These are phyloP conservation scores for Nyctalus aviator DNA, from an alignment of 2,797 vertebrate species.

Conservation along the genomic window DNA sequence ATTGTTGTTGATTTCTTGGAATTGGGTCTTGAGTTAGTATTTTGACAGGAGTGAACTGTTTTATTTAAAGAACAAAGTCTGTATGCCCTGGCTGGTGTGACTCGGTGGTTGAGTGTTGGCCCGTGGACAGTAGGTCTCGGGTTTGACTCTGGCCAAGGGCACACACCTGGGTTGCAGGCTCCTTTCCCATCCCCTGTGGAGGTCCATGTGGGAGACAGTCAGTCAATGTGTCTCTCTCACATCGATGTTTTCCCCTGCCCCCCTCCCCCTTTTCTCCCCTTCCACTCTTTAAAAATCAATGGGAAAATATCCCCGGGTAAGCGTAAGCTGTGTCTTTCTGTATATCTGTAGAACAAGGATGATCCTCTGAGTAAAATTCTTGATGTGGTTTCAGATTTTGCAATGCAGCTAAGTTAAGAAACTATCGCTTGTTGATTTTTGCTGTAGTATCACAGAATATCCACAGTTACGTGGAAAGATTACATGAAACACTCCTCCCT, in stretches of 20 bases:
- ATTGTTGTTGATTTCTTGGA: neutral
- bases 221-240: no score
- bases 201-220: no score
- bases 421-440: neutral
- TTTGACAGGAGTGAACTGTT: slow-evolving; percentile 18
- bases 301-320: no score
- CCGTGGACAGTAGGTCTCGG: no score
- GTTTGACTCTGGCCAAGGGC: no score
- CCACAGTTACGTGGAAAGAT: neutral
- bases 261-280: no score
- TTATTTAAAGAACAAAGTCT: neutral
- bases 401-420: neutral
- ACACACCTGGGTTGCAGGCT: no score
- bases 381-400: neutral
- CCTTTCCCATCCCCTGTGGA: no score
- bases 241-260: no score
- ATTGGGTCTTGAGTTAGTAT: neutral
- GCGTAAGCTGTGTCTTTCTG: neutral
- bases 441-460: neutral
- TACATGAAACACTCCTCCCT: neutral
- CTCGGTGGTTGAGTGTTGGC: no score
- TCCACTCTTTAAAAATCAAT: no score
- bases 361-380: neutral
- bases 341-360: neutral
- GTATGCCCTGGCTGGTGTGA: neutral